phyloP scores from a whole-genome alignment of 2,113 vertebrate species.

The Coturnix japonica region DNA sequence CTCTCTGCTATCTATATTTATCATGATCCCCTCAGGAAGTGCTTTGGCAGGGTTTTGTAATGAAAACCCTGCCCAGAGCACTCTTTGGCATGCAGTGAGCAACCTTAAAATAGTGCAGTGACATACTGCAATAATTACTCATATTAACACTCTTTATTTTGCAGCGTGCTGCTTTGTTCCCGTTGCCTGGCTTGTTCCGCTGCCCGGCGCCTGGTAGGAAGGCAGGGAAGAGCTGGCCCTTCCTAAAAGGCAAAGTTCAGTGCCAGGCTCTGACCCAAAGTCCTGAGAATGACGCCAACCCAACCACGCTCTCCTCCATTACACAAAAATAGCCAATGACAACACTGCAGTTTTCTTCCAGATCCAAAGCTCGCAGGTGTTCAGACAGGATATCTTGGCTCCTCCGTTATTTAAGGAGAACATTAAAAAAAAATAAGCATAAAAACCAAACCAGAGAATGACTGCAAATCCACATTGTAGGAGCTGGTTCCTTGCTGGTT shows the following conservation, averaged over 20 bases:
- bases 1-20: constrained; percentile 74
- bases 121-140: constrained; percentile 75
- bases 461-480: neutral
- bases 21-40: constrained; percentile 71
- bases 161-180: constrained; percentile 41
- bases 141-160: constrained; percentile 68
- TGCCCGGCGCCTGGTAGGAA: neutral
- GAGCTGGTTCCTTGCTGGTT: neutral
- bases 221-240: constrained; percentile 12
- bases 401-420: neutral
- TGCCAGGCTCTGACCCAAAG: fast-evolving
- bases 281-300: neutral
- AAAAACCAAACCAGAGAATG: neutral
- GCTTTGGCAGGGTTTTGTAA: constrained; percentile 73
- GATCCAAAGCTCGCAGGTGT: neutral
- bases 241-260: constrained; percentile 36
- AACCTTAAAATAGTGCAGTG: constrained; percentile 73
- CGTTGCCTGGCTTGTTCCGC: neutral
- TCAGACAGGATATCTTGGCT: constrained; percentile 21
- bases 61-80: constrained; percentile 70
- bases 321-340: neutral
- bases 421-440: neutral
- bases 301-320: neutral
- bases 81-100: constrained; percentile 62
- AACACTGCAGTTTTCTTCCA: neutral